Evolutionary conservation across 1,140 invertebrate species (phyloP), one percentile per base, ranked within the genome.

Genomic region (Ceratitis capitata): DNA sequence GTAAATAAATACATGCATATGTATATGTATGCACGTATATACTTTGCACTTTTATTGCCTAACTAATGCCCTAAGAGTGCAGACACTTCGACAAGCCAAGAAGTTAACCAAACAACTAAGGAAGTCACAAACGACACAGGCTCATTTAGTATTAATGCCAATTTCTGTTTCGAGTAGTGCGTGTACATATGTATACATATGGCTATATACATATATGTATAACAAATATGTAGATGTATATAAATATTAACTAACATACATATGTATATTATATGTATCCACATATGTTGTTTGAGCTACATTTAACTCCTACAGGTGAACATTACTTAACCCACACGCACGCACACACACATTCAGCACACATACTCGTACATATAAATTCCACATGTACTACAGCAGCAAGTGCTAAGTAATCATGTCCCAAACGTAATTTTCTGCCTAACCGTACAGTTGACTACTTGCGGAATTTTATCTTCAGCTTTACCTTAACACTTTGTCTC

Each of bases 141-240:
- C 69, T 45, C 69, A 78, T 78, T 78, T 78, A 78, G 69, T 78
- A 78, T 78, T 78, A 78, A 78, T 78, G 69, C 45, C 35, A 78
- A 78, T 78, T 78, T 45, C 69, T 39, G 9, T 78, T 78, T 45
- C 69, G 39, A 78, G 39, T 78, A 39, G 39, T 74, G 69, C 69
- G 35, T 74, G 69, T 45, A 16, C 12, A 35, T 6, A 42, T 7
- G 56, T 23, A 26, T 45, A 45, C 39, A 23, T 26, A 35, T 4
- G 10, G 42, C 42, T 12, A n/a, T 78, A 47, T 78, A 4, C 10
- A 23, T 26, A 39, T 23, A 39, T 16, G 5, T 56, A 56, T 56
- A n/a, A n/a, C 51, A 10, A 49, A 19, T 3, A 58, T 58, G 53
- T 58, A 16, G 10, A 49, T 49, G 47, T 10, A 16, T 10, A 16